phyloP scores from a whole-genome alignment of 2,888 invertebrate species.

The Cephus runcator region DNA sequence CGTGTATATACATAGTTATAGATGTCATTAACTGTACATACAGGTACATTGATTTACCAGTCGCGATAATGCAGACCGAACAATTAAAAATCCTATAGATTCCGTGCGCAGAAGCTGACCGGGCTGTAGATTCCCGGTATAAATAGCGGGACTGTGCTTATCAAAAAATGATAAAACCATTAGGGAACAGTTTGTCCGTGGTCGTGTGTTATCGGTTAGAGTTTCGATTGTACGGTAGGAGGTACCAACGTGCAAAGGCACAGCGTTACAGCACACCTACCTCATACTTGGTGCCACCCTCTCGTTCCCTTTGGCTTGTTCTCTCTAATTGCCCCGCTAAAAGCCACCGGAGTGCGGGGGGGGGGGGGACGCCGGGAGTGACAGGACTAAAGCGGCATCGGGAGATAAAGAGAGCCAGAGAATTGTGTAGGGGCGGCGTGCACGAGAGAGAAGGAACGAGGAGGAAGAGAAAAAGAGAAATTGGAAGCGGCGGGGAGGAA shows the following conservation, averaged over 20 bases:
- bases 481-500: constrained; percentile 10
- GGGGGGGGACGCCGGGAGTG: not conserved
- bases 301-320: not conserved
- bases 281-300: not conserved
- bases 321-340: constrained; percentile 17
- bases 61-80: not conserved
- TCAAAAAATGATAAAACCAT: not conserved
- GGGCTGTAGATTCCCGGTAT: not conserved
- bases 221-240: not conserved
- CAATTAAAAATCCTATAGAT: not conserved
- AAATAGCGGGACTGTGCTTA: not conserved
- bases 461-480: constrained; percentile 5
- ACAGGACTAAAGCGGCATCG: not conserved
- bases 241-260: not conserved
- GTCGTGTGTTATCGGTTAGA: not conserved
- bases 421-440: not conserved
- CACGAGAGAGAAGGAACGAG: constrained; percentile 4
- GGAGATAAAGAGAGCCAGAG: not conserved
- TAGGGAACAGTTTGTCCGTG: not conserved
- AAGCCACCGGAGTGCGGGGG: constrained; percentile 3
- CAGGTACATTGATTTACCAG: not conserved
- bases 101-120: not conserved
- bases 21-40: not conserved
- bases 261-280: not conserved
- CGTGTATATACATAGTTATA: not conserved